These are phyloP conservation scores for Mayetiola destructor DNA, from an alignment of 2,888 invertebrate genomes.

Conservation along the genomic window DNA sequence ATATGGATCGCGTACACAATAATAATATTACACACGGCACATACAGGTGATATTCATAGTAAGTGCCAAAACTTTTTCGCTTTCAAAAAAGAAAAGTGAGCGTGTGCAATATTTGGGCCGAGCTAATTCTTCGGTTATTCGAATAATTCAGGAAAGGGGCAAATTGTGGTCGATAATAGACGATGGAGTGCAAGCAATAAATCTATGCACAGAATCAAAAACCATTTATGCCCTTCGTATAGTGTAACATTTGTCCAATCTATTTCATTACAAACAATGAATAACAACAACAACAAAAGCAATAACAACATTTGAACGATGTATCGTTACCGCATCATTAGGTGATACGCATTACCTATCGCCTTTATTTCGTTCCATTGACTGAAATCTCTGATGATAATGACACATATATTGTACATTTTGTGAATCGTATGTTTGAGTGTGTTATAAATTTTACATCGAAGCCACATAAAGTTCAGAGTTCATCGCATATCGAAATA, in stretches of 20 bases:
- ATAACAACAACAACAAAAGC: too few relatives aligned
- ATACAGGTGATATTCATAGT: constrained; percentile 2
- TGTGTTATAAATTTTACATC: neutral
- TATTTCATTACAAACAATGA: neutral
- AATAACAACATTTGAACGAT: neutral
- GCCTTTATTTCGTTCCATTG: constrained; percentile 10
- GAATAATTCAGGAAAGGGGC: neutral
- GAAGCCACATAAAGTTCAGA: neutral
- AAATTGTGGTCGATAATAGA: neutral
- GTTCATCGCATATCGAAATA: neutral
- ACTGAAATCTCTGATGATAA: constrained; percentile 11
- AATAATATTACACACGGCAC: too few relatives aligned
- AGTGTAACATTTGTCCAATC: neutral
- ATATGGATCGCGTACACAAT: constrained; percentile 1
- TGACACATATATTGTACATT: constrained; percentile 1
- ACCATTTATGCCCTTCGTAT: neutral
- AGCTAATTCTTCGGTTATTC: neutral
- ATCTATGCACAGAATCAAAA: neutral
- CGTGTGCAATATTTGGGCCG: neutral
- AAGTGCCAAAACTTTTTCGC: neutral
- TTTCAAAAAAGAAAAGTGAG: neutral
- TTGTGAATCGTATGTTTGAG: neutral
- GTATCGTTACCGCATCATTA: constrained; percentile 10
- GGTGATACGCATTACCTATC: constrained; percentile 6
- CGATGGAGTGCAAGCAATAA: neutral